Conservation (phyloP, 2,888 invertebrate genomes). For the Temnothorax rugatulus region DNA sequence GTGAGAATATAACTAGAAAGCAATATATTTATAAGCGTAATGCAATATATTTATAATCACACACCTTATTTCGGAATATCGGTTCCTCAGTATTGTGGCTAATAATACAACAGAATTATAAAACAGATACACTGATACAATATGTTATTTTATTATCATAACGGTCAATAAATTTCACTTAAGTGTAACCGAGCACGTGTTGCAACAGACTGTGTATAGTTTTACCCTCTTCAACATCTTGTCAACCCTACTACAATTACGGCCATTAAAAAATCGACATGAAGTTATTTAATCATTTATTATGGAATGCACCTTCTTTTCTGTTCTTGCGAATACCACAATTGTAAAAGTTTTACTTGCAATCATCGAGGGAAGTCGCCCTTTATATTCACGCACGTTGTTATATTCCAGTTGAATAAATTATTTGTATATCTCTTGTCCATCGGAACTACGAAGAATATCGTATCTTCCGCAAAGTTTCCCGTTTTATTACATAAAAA, state of each 20-base stretch:
- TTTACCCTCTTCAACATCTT: not conserved
- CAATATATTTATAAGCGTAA: too few species aligned
- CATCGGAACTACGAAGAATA: not conserved
- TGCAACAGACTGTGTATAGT: not conserved
- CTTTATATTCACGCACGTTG: not conserved
- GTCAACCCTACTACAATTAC: not conserved
- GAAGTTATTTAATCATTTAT: not conserved
- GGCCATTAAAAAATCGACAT: not conserved
- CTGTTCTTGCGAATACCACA: not conserved
- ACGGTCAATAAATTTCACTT: not conserved
- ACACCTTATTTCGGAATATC: not conserved
- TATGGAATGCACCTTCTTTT: not conserved
- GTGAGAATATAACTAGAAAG: too few species aligned
- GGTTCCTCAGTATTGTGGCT: not conserved
- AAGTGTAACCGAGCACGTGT: conserved; percentile 5
- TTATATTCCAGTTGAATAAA: not conserved
- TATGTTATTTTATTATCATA: not conserved
- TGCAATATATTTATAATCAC: not conserved
- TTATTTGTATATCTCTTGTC: not conserved
- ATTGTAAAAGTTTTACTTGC: not conserved
- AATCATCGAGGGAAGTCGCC: not conserved
- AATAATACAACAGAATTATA: not conserved
- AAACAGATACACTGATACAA: too few species aligned
- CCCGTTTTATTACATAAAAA: not conserved
- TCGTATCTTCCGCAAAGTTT: not conserved